These are phyloP conservation scores for Phaethornis superciliosus DNA, from an alignment of 2,113 vertebrate species.

Conservation along the genomic window DNA sequence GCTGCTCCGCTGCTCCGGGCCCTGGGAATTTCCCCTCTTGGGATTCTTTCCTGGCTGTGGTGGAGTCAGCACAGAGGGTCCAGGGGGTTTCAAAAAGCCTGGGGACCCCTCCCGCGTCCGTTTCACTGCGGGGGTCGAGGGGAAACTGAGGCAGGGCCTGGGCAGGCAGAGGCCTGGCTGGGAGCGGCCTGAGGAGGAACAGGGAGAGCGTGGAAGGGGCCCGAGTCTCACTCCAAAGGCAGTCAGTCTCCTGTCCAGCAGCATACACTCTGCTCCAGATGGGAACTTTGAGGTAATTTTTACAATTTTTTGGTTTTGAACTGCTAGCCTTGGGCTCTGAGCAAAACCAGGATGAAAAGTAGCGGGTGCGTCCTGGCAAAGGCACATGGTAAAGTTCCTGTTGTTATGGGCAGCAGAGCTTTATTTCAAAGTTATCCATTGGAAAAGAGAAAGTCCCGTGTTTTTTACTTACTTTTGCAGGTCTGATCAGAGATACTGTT, in stretches of 20 bases:
- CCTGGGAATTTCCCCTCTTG: no score
- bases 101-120: no score
- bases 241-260: background rate
- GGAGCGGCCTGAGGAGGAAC: background rate
- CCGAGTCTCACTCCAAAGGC: no score
- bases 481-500: fast-evolving
- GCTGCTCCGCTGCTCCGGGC: no score
- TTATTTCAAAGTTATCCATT: background rate
- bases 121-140: no score
- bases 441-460: fast-evolving
- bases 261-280: background rate
- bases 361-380: background rate
- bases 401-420: fast-evolving
- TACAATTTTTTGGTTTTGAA: no score
- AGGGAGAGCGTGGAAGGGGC: no score
- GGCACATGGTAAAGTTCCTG: fast-evolving
- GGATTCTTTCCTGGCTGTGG: no score
- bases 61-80: no score
- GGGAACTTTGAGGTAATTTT: background rate
- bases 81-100: no score
- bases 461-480: fast-evolving
- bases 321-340: background rate
- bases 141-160: background rate
- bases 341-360: fast-evolving
- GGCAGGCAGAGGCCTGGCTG: fast-evolving